Base-by-base conservation (phyloP, 1,140 invertebrate species). In the Mercenaria mercenaria region DNA sequence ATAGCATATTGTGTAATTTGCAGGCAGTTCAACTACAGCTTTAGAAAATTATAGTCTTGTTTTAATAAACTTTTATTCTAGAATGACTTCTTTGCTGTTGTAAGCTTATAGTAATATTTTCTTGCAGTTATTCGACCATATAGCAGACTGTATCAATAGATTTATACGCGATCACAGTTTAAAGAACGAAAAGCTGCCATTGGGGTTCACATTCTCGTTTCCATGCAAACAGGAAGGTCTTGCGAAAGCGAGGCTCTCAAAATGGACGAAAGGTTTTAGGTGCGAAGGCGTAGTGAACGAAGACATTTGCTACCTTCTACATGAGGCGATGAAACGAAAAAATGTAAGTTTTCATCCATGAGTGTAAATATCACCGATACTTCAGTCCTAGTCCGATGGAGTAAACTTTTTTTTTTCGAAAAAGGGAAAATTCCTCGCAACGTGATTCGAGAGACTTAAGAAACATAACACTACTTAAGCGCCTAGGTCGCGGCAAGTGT, bases 201-300 rank as follows among this genome's bases (percentile, higher is more conserved):
- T 99, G 34, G 99, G 99, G 3, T 99, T 99, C 95, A 99, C 99
- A 0, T 99, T 99, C 96, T 99, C 99, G 93, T 99, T 99, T 96
- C 99, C 99, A 0, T 97, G 99, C 86, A 97, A 97, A 67, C 99
- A 99, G 96, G 96, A 98, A 81, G 99, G 99, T 0, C 96, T 99
- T 18, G 99, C 98, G 0, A 98, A 98, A 94, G 99, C 98, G 1
- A 95, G 97, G 23, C 96, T 99, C 10, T 98, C 98, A 85, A 97
- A 97, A 59, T 99, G 99, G 99, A 99, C 99, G 13, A 98, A 99
- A 96, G 99, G 99, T 0, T 99, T 99, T 96, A 98, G 97, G 67
- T 99, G 98, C 94, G 97, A 97, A 4, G 98, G 98, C 13, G 98
- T 99, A 0, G 98, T 98, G 81, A 98, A 98, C 11, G 97, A 98